A percentile compares a stretch with the other conserved stretches of the same genome.
These are phyloP conservation scores for Embidobia sp. DNA, from an alignment of 2,888 invertebrate species.

Conservation along the genomic window DNA sequence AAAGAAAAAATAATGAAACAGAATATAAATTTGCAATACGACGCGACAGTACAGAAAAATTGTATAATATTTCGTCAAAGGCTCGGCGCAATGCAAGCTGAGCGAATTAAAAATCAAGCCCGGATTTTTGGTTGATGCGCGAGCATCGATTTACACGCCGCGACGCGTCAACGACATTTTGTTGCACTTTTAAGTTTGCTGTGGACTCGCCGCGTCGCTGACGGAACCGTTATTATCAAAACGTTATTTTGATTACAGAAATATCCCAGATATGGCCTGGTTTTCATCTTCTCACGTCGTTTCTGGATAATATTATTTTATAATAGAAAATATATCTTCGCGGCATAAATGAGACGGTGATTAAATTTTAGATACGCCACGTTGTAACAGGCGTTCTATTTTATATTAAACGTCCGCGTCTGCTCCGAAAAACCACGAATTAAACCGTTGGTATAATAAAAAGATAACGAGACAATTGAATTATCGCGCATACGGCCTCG, in stretches of 20 bases:
- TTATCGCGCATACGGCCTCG: neutral
- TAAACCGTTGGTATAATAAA: constrained; percentile 21
- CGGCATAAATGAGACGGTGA: constrained; percentile 15
- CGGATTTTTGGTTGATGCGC: constrained; percentile 5
- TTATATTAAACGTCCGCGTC: constrained; percentile 7
- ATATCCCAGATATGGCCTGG: neutral
- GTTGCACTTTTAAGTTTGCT: constrained; percentile 27
- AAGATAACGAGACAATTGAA: constrained; percentile 17
- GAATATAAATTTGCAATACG: constrained; percentile 35
- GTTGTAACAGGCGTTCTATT: constrained; percentile 4
- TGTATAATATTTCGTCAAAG: constrained; percentile 29
- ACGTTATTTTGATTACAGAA: constrained; percentile 28
- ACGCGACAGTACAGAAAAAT: constrained; percentile 34
- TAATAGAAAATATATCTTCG: constrained; percentile 25
- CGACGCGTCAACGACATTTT: constrained; percentile 25
- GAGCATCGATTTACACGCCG: constrained; percentile 20
- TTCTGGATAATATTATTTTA: constrained; percentile 5
- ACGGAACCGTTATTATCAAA: constrained; percentile 22
- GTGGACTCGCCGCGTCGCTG: neutral
- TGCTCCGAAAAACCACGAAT: constrained; percentile 14
- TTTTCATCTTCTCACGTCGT: constrained; percentile 18
- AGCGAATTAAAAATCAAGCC: constrained; percentile 24
- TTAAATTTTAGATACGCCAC: constrained; percentile 17
- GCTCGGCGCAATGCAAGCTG: constrained; percentile 9
- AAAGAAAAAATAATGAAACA: constrained; percentile 38